Evolutionary conservation across 2,888 invertebrate genomes (phyloP), one percentile per base, ranked within the genome.

Genomic region (Quadriops clusia): DNA sequence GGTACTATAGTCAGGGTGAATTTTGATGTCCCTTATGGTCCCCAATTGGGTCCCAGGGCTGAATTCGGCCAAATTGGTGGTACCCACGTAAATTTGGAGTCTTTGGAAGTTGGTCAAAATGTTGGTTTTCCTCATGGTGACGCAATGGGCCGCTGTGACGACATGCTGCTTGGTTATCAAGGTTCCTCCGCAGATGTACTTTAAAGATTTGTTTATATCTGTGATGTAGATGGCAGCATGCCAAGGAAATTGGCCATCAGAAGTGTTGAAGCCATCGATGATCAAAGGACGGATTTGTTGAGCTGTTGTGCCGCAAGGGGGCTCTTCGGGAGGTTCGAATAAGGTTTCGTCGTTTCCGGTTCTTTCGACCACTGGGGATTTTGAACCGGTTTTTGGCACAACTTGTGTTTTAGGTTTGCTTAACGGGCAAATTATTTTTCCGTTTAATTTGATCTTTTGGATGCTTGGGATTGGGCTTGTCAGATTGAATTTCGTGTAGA

Each of bases 131-230:
- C 47, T 46, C 25, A 45, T 50, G 1, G 73, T 70, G 32, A 74
- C 70, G 51, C 75, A 77, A 56, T 75, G 75, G 0, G 74, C 75
- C 1, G 75, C 75, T 6, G 76, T 76, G 41, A 77, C 50, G 14
- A 75, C 61, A 47, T 70, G 67, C 10, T 50, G 55, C 34, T 60
- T 59, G 0, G 70, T 61, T 4, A 77, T 64, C 13, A 77, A 58
- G 1, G 72, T 72, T 0, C 72, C 75, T 0, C 77, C 77, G 45
- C 77, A 77, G 29, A 69, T 72, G 56, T 75, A 76, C 33, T 64
- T 67, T 23, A 61, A 37, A 35, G 59, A 51, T 12, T 51, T 45
- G 6, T 56, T 59, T n/a, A n/a, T n/a, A 32, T 54, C 53, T 8
- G 46, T 43, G 14, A 47, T 67, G 49, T 74, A 75, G 0, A 76